Conservation (phyloP, 2,113 vertebrate genomes). For the Asarcornis scutulata region DNA sequence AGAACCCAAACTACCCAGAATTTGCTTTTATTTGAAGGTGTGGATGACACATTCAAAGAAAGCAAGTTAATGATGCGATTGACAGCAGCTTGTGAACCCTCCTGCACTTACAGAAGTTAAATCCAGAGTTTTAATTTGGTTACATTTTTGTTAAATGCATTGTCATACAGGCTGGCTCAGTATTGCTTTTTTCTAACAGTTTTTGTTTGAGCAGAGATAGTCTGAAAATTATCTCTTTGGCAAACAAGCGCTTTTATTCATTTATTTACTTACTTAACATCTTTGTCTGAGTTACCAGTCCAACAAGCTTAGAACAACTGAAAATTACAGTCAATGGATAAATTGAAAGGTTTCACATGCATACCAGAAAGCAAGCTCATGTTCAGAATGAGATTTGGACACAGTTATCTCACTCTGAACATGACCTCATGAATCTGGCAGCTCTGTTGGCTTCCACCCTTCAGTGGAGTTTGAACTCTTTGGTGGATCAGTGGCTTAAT, state of each 20-base stretch:
- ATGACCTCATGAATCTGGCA: slow-evolving; percentile 39
- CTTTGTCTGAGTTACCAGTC: not conserved
- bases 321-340: slow-evolving; percentile 29
- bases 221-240: not conserved
- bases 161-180: not conserved
- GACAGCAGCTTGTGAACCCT: not conserved
- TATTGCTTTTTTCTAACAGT: not conserved
- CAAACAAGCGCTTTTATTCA: not conserved
- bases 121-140: not conserved
- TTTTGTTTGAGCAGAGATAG: not conserved
- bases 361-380: slow-evolving; percentile 17
- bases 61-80: not conserved
- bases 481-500: not conserved
- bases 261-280: not conserved
- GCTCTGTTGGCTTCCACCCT: slow-evolving; percentile 12
- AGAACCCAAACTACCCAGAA: not conserved
- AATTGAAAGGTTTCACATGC: not conserved
- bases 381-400: slow-evolving; percentile 38
- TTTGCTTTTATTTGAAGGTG: not conserved
- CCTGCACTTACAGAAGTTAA: not conserved
- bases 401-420: not conserved
- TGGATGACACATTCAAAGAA: not conserved
- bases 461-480: not conserved
- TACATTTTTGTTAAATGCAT: not conserved
- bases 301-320: not conserved